Conservation (phyloP, 2,113 vertebrate genomes). For the Rhinoptilus africanus region DNA sequence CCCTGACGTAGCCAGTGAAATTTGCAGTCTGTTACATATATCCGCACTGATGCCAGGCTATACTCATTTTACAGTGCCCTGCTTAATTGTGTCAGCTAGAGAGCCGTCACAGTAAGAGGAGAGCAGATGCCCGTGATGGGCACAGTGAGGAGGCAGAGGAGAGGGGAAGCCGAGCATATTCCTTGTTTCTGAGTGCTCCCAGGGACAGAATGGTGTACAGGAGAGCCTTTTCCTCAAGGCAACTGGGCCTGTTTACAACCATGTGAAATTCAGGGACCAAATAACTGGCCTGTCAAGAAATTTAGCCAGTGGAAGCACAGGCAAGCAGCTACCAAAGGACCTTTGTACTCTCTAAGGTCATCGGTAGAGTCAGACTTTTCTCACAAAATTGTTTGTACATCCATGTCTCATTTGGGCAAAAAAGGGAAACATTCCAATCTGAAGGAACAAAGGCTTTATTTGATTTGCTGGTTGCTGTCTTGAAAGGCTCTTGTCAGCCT, state of each 20-base stretch:
- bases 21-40: not conserved
- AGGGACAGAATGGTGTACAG: not conserved
- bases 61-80: not conserved
- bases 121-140: not conserved
- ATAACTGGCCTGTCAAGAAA: slow-evolving; percentile 45
- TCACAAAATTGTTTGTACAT: slow-evolving; percentile 64
- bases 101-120: not conserved
- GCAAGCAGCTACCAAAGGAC: slow-evolving; percentile 35
- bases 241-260: not conserved
- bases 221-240: not conserved
- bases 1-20: not conserved
- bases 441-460: slow-evolving; percentile 61
- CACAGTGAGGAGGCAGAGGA: not conserved
- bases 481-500: slow-evolving; percentile 62
- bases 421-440: slow-evolving; percentile 61
- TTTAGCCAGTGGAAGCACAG: not conserved
- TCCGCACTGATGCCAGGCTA: not conserved
- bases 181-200: not conserved
- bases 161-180: not conserved
- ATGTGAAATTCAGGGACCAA: slow-evolving; percentile 17
- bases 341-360: slow-evolving; percentile 41
- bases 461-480: slow-evolving; percentile 52
- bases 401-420: slow-evolving; percentile 45
- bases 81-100: not conserved
- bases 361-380: slow-evolving; percentile 46